Evolutionary conservation across 2,797 vertebrate genomes (phyloP).

Genomic region (Valencia hispanica): DNA sequence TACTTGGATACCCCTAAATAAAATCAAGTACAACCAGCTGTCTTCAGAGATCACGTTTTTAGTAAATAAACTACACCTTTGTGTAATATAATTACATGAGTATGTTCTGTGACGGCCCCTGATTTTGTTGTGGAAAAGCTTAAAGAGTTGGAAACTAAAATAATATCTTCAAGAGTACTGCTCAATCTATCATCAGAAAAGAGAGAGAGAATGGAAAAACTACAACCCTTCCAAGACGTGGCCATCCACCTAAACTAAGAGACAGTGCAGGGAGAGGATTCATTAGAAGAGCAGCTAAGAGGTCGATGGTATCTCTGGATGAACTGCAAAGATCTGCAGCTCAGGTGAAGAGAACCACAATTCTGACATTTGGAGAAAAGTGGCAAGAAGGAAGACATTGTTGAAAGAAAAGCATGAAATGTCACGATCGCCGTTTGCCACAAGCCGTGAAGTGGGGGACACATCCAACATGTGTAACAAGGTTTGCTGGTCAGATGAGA

Average conservation of each 20-base stretch:
- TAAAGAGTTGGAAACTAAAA: neutral
- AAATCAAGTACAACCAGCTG: neutral
- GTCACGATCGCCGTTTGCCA: neutral
- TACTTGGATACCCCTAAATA: neutral
- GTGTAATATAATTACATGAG: neutral
- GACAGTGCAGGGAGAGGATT: too few species aligned
- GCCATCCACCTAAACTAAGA: too few species aligned
- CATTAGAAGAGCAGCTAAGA: neutral
- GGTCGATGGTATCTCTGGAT: neutral
- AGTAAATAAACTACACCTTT: neutral
- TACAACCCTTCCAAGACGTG: neutral
- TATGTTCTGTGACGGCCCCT: neutral
- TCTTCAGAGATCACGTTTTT: neutral
- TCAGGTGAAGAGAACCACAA: neutral
- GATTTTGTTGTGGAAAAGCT: neutral
- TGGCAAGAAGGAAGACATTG: neutral
- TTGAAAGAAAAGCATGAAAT: neutral
- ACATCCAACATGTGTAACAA: neutral
- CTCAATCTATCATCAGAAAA: neutral
- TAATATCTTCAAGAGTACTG: neutral
- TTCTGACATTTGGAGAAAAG: neutral
- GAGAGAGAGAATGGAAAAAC: neutral
- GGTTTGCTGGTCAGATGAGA: neutral
- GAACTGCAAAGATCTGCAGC: neutral
- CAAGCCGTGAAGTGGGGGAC: neutral